Conservation (phyloP, 2,113 vertebrate species). For the Empidonax alnorum region DNA sequence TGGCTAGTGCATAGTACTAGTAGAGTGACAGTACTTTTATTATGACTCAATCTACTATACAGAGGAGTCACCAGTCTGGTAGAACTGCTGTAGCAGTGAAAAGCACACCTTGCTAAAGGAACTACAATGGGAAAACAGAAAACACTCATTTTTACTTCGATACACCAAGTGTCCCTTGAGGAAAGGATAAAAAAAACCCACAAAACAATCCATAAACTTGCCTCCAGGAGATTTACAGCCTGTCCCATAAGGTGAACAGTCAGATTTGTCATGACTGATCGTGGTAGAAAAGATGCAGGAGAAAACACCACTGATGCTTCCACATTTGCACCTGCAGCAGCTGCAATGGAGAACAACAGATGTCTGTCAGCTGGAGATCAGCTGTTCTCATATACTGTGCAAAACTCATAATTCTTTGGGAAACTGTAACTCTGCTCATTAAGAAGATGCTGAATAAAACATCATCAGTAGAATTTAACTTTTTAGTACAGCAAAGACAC, state of each 20-base stretch:
- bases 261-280: constrained; percentile 79
- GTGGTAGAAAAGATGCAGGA: constrained; percentile 84
- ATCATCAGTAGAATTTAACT: not conserved
- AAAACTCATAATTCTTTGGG: not conserved
- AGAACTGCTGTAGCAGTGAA: not conserved
- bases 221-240: constrained; percentile 86
- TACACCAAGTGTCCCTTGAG: not conserved
- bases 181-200: not conserved
- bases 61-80: not conserved
- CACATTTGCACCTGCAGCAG: constrained; percentile 77
- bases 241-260: constrained; percentile 79
- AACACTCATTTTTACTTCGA: not conserved
- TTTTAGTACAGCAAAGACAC: not conserved
- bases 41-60: not conserved
- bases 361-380: not conserved
- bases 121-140: not conserved
- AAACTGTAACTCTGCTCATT: not conserved
- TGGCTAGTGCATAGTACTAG: not conserved
- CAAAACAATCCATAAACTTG: constrained; percentile 48
- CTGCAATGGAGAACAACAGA: constrained; percentile 62
- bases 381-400: not conserved
- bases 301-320: constrained; percentile 86
- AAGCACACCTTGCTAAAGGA: not conserved
- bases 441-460: not conserved
- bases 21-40: not conserved